A percentile compares a stretch with the other conserved stretches of the same genome.
These are phyloP conservation scores for Propsilocerus akamusi DNA, from an alignment of 1,140 invertebrate genomes.

Conservation along the genomic window DNA sequence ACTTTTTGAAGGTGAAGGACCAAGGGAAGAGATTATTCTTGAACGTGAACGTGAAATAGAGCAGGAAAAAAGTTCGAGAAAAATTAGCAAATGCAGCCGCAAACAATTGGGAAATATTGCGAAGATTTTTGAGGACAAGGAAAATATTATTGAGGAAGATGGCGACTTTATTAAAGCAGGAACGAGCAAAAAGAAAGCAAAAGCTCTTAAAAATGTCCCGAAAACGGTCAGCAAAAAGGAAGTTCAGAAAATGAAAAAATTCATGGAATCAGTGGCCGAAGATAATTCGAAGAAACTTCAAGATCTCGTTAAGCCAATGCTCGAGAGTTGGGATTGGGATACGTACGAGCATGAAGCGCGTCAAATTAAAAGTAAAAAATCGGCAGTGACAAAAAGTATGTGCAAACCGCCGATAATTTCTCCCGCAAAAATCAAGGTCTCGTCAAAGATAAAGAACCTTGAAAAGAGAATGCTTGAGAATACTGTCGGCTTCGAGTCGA, in stretches of 20 bases:
- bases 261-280: not conserved
- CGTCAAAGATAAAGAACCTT: constrained; percentile 21
- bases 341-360: constrained; percentile 33
- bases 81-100: constrained; percentile 31
- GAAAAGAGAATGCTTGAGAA: constrained; percentile 24
- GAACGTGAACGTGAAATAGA: constrained; percentile 35
- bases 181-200: constrained; percentile 26
- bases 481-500: constrained; percentile 30
- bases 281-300: constrained; percentile 25
- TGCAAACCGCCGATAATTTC: constrained; percentile 29
- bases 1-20: constrained; percentile 43
- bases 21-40: constrained; percentile 36
- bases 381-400: constrained; percentile 30
- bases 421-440: constrained; percentile 23
- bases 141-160: constrained; percentile 39
- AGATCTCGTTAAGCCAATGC: constrained; percentile 33
- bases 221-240: constrained; percentile 16
- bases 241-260: constrained; percentile 14
- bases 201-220: constrained; percentile 19
- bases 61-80: constrained; percentile 40
- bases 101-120: constrained; percentile 36
- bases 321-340: constrained; percentile 41
- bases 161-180: constrained; percentile 27
- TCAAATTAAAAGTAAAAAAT: constrained; percentile 11
- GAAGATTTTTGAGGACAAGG: constrained; percentile 61